Evolutionary conservation across 2,113 vertebrate species (phyloP).

Genomic region (Dipodomys stephensi): DNA sequence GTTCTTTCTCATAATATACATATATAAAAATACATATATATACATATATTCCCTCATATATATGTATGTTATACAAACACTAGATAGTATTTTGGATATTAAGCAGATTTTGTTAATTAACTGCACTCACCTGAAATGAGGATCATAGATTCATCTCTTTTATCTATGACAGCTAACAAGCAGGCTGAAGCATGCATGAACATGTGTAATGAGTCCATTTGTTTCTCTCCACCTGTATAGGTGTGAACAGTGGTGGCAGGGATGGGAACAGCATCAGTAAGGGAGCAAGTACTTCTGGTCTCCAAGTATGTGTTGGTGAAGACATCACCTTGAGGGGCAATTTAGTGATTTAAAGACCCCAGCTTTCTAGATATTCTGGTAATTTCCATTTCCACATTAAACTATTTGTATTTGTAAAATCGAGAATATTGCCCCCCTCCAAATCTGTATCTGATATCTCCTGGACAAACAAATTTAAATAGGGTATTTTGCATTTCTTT

Average conservation of each 20-base stretch:
- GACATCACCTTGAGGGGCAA: background rate
- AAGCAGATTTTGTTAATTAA: background rate
- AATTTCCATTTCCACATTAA: background rate
- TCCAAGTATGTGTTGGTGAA: background rate
- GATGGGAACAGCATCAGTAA: rapidly evolving
- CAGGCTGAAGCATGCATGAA: background rate
- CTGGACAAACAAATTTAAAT: background rate
- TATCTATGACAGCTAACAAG: background rate
- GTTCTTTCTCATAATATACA: no score
- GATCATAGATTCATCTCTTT: background rate
- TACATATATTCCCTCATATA: no score
- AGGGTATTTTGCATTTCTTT: background rate
- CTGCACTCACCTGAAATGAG: background rate
- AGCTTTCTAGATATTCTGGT: background rate
- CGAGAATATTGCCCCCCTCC: background rate
- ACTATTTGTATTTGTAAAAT: background rate
- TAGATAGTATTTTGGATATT: background rate
- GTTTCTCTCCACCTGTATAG: background rate
- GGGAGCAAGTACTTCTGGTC: background rate
- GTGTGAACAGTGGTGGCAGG: background rate
- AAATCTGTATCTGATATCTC: background rate
- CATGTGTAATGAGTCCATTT: background rate
- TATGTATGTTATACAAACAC: background rate
- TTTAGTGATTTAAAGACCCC: background rate
- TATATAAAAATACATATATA: no score